These are phyloP conservation scores for Euspilapteryx auroguttella DNA, from an alignment of 2,888 invertebrate genomes.

Conservation along the genomic window DNA sequence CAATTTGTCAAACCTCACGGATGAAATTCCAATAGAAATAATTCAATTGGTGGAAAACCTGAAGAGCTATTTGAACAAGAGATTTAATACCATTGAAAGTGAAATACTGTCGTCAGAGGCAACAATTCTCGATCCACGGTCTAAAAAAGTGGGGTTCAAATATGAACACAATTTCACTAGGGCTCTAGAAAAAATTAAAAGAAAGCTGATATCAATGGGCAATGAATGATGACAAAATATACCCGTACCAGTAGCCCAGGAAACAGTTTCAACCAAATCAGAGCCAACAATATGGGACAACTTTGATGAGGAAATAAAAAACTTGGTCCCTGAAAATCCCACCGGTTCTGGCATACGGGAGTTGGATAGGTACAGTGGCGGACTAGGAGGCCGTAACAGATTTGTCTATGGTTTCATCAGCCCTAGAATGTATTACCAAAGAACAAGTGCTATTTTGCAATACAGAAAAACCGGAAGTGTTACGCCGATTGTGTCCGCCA, in stretches of 20 bases:
- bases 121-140: constrained; percentile 1
- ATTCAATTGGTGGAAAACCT: not conserved
- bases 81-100: not conserved
- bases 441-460: no score
- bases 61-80: not conserved
- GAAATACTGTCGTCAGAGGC: not conserved
- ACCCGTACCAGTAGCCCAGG: no score
- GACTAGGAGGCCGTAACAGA: no score
- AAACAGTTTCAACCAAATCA: no score
- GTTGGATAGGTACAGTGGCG: not conserved
- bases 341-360: not conserved
- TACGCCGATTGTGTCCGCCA: no score
- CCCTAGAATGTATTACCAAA: no score
- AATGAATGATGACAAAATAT: not conserved
- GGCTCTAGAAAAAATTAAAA: not conserved
- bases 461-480: no score
- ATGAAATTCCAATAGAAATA: not conserved
- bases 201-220: not conserved
- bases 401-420: no score
- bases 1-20: not conserved
- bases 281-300: no score
- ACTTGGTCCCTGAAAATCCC: not conserved
- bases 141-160: not conserved
- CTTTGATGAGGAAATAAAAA: not conserved
- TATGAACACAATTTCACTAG: not conserved